phyloP scores from a whole-genome alignment of 2,797 vertebrate genomes.

The Sebastes elongatus region DNA sequence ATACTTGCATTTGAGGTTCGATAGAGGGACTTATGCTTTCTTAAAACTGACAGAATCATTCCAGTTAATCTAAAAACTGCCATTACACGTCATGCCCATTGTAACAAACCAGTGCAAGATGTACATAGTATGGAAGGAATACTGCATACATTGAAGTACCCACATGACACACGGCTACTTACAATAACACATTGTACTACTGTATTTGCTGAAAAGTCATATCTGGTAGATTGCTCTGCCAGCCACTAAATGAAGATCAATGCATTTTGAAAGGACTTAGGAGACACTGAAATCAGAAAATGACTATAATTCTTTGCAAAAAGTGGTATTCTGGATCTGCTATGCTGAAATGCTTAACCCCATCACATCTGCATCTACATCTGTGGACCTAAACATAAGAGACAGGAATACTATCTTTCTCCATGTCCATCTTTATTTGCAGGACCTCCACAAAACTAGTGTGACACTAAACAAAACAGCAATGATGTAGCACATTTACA shows the following conservation, averaged over 20 bases:
- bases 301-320: background rate
- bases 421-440: background rate
- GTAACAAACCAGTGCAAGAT: background rate
- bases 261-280: background rate
- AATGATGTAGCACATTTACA: too few relatives aligned
- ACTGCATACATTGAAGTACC: background rate
- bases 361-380: background rate
- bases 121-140: background rate
- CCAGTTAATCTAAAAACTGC: background rate
- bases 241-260: background rate
- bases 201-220: background rate
- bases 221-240: background rate
- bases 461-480: background rate
- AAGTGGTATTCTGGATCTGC: background rate
- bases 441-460: background rate
- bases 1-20: background rate
- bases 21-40: background rate
- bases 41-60: background rate
- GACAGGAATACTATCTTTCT: too few relatives aligned
- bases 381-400: background rate
- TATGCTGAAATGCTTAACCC: too few relatives aligned
- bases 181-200: background rate
- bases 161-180: background rate
- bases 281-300: background rate
- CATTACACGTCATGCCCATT: background rate